Percentiles rank a stretch among this genome's conserved stretches.
phyloP scores from a whole-genome alignment of 2,113 vertebrate species.

The Tragelaphus strepsiceros region DNA sequence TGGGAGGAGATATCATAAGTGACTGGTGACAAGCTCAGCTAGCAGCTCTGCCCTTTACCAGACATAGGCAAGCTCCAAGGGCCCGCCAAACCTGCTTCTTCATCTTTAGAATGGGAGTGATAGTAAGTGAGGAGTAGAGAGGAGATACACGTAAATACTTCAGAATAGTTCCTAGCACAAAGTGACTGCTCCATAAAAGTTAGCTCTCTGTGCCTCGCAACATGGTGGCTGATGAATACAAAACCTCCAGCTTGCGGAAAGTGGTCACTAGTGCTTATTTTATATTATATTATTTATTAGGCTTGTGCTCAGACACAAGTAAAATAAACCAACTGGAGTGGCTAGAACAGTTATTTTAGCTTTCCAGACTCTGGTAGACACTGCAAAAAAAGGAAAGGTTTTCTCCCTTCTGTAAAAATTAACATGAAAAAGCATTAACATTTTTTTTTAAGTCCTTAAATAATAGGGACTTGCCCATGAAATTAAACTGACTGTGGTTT shows the following conservation, averaged over 20 bases:
- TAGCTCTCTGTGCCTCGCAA: background rate
- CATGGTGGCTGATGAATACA: background rate
- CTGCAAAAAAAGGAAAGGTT: background rate
- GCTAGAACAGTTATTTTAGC: background rate
- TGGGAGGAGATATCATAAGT: background rate
- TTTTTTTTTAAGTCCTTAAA: background rate
- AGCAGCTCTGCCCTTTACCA: background rate
- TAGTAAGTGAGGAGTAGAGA: background rate
- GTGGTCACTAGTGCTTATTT: background rate
- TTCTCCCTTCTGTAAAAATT: background rate
- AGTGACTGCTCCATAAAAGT: background rate
- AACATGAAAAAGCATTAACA: background rate
- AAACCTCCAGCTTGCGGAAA: background rate
- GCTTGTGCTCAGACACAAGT: background rate
- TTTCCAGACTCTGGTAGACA: background rate
- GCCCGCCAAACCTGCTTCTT: background rate
- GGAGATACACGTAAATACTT: background rate
- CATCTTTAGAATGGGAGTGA: background rate
- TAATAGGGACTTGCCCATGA: background rate
- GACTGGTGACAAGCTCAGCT: background rate
- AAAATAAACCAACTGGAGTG: background rate
- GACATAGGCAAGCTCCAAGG: background rate
- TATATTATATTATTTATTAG: background rate
- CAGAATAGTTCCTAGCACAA: background rate
- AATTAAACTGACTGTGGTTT: conserved; percentile 1